Conservation (phyloP, 2,113 vertebrate genomes). For the Gobio gobio region DNA sequence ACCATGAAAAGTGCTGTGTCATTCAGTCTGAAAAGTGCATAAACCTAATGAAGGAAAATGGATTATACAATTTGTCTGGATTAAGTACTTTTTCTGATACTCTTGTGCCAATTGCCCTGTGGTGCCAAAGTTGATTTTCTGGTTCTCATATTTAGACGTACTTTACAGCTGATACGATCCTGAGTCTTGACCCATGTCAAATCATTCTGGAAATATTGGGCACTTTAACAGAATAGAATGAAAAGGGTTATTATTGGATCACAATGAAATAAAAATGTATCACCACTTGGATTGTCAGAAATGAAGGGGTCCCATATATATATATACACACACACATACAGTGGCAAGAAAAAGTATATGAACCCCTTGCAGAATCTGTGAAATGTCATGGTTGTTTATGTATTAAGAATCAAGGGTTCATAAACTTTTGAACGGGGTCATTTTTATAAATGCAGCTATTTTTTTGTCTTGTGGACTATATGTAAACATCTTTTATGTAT, state of each 20-base stretch:
- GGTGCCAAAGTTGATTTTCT: background rate
- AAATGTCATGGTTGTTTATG: no score
- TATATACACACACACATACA: background rate
- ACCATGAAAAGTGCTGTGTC: constrained; percentile 24
- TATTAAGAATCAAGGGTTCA: no score
- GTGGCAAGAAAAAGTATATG: no score
- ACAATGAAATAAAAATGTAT: background rate
- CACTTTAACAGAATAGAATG: background rate
- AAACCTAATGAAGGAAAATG: constrained; percentile 56
- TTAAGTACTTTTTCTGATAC: constrained; percentile 44
- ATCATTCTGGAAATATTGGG: background rate
- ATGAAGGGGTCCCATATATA: background rate
- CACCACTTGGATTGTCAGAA: background rate
- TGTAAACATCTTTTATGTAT: no score
- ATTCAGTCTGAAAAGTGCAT: constrained; percentile 45
- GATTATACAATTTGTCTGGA: constrained; percentile 43
- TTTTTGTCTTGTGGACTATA: no score
- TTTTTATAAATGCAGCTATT: no score
- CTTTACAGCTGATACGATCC: background rate
- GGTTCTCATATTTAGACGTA: background rate
- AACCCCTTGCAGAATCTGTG: no score
- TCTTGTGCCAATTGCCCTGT: background rate
- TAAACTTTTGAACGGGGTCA: no score
- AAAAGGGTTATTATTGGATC: background rate
- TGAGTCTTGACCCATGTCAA: background rate